A percentile compares a stretch with the other conserved stretches of the same genome.
Evolutionary conservation across 2,797 vertebrate species (phyloP).

Genomic region (Stomatorhinus walkeri): DNA sequence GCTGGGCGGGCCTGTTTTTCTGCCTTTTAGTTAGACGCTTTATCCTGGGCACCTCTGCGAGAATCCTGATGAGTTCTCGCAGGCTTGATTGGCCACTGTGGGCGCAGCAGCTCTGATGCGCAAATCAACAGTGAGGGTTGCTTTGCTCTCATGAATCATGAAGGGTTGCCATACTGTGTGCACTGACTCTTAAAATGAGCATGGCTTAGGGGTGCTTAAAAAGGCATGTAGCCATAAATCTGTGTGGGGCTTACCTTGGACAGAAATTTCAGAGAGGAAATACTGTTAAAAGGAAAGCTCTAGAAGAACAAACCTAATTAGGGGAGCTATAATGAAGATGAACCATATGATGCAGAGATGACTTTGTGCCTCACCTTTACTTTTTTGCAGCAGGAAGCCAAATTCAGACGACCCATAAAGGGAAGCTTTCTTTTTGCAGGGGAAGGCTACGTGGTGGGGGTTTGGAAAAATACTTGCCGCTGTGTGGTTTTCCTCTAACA

Average conservation of each 20-base stretch:
- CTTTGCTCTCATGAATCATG: background rate
- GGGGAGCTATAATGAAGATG: background rate
- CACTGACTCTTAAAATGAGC: background rate
- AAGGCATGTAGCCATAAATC: background rate
- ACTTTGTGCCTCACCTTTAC: background rate
- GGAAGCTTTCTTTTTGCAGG: background rate
- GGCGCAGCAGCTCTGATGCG: background rate
- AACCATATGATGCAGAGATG: background rate
- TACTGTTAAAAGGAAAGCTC: background rate
- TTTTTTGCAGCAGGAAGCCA: background rate
- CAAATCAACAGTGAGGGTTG: background rate
- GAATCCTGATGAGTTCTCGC: background rate
- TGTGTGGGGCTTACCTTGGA: background rate
- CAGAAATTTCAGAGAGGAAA: background rate
- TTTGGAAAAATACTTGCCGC: background rate
- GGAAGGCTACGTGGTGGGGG: background rate
- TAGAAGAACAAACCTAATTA: background rate
- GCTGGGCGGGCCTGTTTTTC: background rate
- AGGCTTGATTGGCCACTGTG: constrained; percentile 3
- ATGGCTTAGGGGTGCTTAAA: background rate
- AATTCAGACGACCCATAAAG: background rate
- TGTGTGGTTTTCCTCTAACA: background rate
- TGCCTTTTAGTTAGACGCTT: background rate
- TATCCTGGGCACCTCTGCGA: background rate
- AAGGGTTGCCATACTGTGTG: background rate